Conservation (phyloP, 2,113 vertebrate species). For the Misgurnus anguillicaudatus region DNA sequence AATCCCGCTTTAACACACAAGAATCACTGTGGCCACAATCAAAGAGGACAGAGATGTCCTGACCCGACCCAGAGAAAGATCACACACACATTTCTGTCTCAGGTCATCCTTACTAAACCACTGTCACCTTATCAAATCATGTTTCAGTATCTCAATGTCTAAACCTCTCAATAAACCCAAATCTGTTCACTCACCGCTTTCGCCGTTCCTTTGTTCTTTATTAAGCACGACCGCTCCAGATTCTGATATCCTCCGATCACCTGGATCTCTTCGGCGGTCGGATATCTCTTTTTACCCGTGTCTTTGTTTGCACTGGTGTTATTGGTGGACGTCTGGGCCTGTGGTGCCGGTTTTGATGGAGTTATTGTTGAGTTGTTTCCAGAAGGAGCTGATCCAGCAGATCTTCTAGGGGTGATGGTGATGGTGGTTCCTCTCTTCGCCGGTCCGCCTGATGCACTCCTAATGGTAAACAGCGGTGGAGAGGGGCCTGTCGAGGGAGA, state of each 20-base stretch:
- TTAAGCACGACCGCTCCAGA: constrained; percentile 83
- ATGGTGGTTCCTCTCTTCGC: constrained; percentile 86
- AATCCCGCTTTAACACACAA: constrained; percentile 25
- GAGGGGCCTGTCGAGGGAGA: constrained; percentile 58
- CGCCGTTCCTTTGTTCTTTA: constrained; percentile 72
- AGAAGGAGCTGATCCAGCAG: constrained; percentile 5
- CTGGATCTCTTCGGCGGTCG: constrained; percentile 85
- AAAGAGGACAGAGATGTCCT: constrained; percentile 16
- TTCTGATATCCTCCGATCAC: constrained; percentile 89
- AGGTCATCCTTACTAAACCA: not conserved
- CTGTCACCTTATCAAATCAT: not conserved
- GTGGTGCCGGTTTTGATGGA: constrained; percentile 17
- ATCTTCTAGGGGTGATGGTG: constrained; percentile 80
- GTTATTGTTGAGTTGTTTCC: not conserved
- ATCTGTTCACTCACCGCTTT: constrained; percentile 78
- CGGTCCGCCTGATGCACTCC: constrained; percentile 70
- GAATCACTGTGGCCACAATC: not conserved
- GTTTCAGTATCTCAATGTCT: constrained; percentile 31
- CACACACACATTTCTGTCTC: not conserved
- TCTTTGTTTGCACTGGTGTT: constrained; percentile 40
- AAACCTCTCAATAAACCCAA: not conserved
- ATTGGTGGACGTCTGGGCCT: constrained; percentile 41
- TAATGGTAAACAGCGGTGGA: constrained; percentile 67
- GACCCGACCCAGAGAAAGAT: constrained; percentile 19
- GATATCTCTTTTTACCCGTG: constrained; percentile 80